Conservation (phyloP, 2,113 vertebrate species). For the Syngnathus floridae region DNA sequence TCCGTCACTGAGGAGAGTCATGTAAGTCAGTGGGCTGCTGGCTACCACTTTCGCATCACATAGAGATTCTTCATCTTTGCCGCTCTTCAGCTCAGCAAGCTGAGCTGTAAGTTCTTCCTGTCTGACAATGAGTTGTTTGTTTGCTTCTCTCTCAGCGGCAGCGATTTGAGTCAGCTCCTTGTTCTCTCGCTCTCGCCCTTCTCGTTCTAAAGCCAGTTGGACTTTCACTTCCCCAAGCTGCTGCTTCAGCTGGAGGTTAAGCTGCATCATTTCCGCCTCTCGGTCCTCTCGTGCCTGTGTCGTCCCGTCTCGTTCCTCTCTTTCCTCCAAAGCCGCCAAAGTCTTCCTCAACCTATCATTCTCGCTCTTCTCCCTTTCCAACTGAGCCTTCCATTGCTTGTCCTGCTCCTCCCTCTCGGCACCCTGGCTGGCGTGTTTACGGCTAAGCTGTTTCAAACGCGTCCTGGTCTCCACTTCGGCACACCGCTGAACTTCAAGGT, state of each 20-base stretch:
- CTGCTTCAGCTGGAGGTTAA: slow-evolving; percentile 61
- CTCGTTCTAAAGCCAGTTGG: slow-evolving; percentile 59
- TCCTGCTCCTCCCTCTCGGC: slow-evolving; percentile 53
- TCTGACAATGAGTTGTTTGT: slow-evolving; percentile 39
- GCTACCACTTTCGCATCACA: slow-evolving; percentile 35
- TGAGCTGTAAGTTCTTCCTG: slow-evolving; percentile 60
- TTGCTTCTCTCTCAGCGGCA: slow-evolving; percentile 23
- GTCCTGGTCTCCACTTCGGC: slow-evolving; percentile 67
- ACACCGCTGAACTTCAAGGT: slow-evolving; percentile 68
- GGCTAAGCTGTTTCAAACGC: slow-evolving; percentile 69
- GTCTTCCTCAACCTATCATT: slow-evolving; percentile 47
- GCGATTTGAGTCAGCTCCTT: slow-evolving; percentile 33
- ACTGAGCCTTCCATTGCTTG: slow-evolving; percentile 47
- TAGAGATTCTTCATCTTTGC: slow-evolving; percentile 6
- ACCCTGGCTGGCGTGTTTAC: slow-evolving; percentile 56
- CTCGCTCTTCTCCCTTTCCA: slow-evolving; percentile 64
- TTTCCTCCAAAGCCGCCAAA: slow-evolving; percentile 39
- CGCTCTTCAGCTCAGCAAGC: slow-evolving; percentile 50
- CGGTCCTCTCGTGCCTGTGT: slow-evolving; percentile 33
- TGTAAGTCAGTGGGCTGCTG: slow-evolving; percentile 54
- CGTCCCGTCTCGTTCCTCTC: slow-evolving; percentile 28
- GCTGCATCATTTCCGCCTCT: slow-evolving; percentile 52
- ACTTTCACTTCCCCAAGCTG: slow-evolving; percentile 55
- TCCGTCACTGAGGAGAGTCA: slow-evolving; percentile 51
- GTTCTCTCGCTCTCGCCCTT: slow-evolving; percentile 48